Evolutionary conservation across 2,888 invertebrate species (phyloP).

Genomic region (Pimpla rufipes): DNA sequence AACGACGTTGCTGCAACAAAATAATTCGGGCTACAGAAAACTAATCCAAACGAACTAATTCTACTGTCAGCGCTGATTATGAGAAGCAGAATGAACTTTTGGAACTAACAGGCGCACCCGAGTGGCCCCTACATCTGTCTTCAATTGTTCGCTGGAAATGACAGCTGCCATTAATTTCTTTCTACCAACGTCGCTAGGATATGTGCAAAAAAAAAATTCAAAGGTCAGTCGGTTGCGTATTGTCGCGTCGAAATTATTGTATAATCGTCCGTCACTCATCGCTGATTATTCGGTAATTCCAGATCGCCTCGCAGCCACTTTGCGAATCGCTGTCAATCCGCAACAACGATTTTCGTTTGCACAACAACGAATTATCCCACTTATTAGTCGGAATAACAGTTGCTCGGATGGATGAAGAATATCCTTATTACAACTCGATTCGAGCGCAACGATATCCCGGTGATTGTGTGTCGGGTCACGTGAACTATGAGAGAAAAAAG

Average conservation of each 20-base stretch:
- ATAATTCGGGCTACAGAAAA: neutral
- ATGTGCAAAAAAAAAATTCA: no score
- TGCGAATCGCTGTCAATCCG: neutral
- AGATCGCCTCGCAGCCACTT: neutral
- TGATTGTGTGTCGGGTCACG: constrained; percentile 6
- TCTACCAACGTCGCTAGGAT: no score
- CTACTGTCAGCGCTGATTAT: no score
- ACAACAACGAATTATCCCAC: neutral
- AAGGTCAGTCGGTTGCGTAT: neutral
- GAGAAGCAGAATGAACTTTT: no score
- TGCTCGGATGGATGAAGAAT: no score
- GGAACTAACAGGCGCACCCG: no score
- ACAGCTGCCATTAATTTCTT: no score
- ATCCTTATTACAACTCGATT: neutral
- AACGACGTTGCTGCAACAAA: no score
- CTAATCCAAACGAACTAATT: no score
- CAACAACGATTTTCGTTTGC: neutral
- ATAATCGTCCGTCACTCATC: neutral
- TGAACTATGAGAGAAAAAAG: constrained; percentile 29
- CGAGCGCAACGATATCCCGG: neutral
- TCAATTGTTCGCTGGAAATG: no score
- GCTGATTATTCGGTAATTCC: constrained; percentile 19
- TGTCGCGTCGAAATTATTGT: neutral
- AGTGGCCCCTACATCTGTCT: no score
- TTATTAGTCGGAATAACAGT: neutral